Conservation (phyloP, 2,113 vertebrate genomes). For the Lutjanus erythropterus region DNA sequence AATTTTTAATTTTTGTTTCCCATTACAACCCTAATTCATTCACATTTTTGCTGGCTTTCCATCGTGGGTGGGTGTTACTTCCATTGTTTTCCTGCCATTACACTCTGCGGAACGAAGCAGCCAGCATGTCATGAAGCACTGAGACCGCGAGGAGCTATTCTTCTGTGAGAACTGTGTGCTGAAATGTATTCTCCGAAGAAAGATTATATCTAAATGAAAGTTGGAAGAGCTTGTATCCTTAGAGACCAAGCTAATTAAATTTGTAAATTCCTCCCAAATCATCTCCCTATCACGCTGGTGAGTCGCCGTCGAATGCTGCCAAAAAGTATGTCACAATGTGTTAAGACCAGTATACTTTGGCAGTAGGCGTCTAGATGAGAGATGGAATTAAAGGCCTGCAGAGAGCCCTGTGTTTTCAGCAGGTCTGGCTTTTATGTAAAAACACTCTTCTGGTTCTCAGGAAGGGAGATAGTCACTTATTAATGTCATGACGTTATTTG, state of each 20-base stretch:
- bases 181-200: slow-evolving; percentile 71
- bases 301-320: slow-evolving; percentile 57
- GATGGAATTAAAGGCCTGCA: slow-evolving; percentile 38
- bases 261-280: slow-evolving; percentile 75
- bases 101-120: not conserved
- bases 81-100: not conserved
- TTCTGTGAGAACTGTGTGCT: slow-evolving; percentile 33
- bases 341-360: slow-evolving; percentile 58
- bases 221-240: slow-evolving; percentile 69
- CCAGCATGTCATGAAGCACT: not conserved
- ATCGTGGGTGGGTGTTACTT: not conserved
- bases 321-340: slow-evolving; percentile 72
- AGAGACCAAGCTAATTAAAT: slow-evolving; percentile 80
- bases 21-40: not conserved
- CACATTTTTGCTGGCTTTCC: not conserved
- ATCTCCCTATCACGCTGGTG: slow-evolving; percentile 55
- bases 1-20: not conserved
- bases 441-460: slow-evolving; percentile 30
- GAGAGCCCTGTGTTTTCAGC: slow-evolving; percentile 40
- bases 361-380: slow-evolving; percentile 37
- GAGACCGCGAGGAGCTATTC: slow-evolving; percentile 20
- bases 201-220: slow-evolving; percentile 80
- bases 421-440: slow-evolving; percentile 27
- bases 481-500: slow-evolving; percentile 63
- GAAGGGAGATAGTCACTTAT: slow-evolving; percentile 57